Evolutionary conservation across 2,113 vertebrate genomes (phyloP).

Genomic region (Crotalus tigris): DNA sequence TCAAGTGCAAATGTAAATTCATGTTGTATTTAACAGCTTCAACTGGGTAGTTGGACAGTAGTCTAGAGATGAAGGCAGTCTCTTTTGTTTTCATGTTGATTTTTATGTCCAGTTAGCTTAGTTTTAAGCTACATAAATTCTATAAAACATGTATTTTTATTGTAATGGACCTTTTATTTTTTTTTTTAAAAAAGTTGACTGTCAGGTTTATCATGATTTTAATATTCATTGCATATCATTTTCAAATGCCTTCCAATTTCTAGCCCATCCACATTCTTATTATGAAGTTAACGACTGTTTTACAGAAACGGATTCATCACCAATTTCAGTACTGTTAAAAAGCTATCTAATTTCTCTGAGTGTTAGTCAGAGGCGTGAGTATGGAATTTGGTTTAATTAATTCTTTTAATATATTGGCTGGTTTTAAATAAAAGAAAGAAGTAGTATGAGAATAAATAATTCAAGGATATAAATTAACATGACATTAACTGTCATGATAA

Average conservation of each 20-base stretch:
- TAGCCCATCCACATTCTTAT: not conserved
- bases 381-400: constrained; percentile 28
- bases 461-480: constrained; percentile 39
- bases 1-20: not conserved
- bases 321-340: constrained; percentile 25
- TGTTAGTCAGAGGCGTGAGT: not conserved
- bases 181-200: not conserved
- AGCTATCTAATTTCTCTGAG: not conserved
- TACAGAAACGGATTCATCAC: not conserved
- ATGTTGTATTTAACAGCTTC: not conserved
- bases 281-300: not conserved
- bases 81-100: not conserved
- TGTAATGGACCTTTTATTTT: not conserved
- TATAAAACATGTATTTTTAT: not conserved
- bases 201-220: not conserved
- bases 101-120: not conserved
- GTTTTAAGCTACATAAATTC: not conserved
- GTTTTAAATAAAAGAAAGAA: not conserved
- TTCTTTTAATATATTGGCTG: constrained; percentile 15
- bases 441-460: constrained; percentile 28
- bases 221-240: not conserved
- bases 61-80: not conserved
- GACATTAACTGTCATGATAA: not conserved
- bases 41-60: not conserved
- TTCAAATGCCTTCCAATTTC: not conserved